These are phyloP conservation scores for Muscina levida DNA, from an alignment of 2,888 invertebrate species.

Conservation along the genomic window DNA sequence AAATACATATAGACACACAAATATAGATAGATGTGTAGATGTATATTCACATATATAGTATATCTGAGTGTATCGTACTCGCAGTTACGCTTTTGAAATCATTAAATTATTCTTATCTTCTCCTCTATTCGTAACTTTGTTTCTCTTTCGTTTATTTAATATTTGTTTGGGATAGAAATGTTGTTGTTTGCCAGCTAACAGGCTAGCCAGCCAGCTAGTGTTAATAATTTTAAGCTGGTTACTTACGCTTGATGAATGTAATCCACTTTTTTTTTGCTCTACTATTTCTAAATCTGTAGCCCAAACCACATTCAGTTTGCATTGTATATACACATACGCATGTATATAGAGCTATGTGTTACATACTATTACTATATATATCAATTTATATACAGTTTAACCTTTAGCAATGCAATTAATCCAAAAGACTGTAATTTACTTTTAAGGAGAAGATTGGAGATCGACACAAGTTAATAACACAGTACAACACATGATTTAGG, in stretches of 20 bases:
- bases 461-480: no score
- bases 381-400: no score
- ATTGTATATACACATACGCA: no score
- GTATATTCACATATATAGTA: neutral
- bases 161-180: neutral
- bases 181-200: slow-evolving; percentile 18
- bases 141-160: slow-evolving; percentile 3
- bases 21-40: neutral
- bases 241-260: slow-evolving; percentile 37
- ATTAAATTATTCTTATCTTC: slow-evolving; percentile 48
- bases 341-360: no score
- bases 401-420: no score
- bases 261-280: neutral
- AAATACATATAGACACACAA: neutral
- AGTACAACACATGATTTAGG: no score
- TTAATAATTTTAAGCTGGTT: slow-evolving; percentile 20
- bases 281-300: slow-evolving; percentile 50
- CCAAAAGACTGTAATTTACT: no score
- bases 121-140: slow-evolving; percentile 4
- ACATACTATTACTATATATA: no score
- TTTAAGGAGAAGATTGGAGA: no score
- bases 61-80: slow-evolving; percentile 7
- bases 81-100: slow-evolving; percentile 29
- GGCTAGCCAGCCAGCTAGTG: no score
- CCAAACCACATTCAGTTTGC: neutral